Percentiles rank a stretch among this genome's conserved stretches.
Evolutionary conservation across 1,140 invertebrate genomes (phyloP).

Genomic region (Drosophila arawakana): DNA sequence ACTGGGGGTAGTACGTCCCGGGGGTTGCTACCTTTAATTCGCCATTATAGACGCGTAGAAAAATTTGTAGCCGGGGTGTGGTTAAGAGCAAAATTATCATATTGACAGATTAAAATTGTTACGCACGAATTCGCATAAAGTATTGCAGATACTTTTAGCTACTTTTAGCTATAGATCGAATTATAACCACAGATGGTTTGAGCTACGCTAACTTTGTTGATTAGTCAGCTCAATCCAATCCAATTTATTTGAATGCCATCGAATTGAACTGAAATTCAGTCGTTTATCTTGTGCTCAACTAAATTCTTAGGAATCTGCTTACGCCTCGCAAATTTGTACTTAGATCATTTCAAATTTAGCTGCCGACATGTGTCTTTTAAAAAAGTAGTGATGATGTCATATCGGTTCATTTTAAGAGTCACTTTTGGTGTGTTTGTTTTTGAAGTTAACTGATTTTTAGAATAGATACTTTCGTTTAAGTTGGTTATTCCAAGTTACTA

Average conservation of each 20-base stretch:
- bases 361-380: conserved; percentile 1
- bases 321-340: conserved; percentile 11
- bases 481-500: too few relatives aligned
- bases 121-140: conserved; percentile 28
- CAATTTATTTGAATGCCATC: conserved; percentile 25
- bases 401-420: not conserved
- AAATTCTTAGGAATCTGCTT: conserved; percentile 33
- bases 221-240: conserved; percentile 24
- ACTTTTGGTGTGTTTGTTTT: not conserved
- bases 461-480: too few relatives aligned
- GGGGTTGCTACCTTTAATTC: conserved; percentile 14
- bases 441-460: not conserved
- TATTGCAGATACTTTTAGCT: not conserved
- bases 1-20: not conserved
- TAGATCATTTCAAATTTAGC: conserved; percentile 27
- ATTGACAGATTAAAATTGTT: conserved; percentile 41
- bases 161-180: not conserved
- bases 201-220: conserved; percentile 7
- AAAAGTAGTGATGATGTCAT: conserved; percentile 32
- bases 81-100: conserved; percentile 32
- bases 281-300: conserved; percentile 25
- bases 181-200: conserved; percentile 8
- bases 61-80: conserved; percentile 10
- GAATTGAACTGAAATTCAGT: not conserved
- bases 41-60: not conserved